Evolutionary conservation across 2,888 invertebrate species (phyloP).

Genomic region (Parapristionchus giblindavisi): DNA sequence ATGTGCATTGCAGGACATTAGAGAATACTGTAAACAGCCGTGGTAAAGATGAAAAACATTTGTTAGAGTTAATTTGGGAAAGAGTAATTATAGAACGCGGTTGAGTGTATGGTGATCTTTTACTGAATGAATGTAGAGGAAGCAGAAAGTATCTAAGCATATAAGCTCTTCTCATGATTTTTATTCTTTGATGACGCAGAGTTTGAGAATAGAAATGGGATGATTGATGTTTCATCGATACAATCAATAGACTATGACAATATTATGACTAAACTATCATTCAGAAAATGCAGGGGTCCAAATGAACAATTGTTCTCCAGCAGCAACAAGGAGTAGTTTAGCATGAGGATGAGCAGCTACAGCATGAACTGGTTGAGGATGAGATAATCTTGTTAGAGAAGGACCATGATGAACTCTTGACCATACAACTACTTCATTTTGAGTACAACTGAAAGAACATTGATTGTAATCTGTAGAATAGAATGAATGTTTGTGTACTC

Average conservation of each 20-base stretch:
- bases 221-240: no score
- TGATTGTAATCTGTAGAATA: neutral
- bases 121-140: no score
- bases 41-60: no score
- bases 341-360: constrained; percentile 30
- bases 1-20: no score
- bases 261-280: neutral
- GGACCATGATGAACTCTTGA: constrained; percentile 29
- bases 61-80: no score
- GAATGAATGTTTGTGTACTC: neutral
- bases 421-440: constrained; percentile 28
- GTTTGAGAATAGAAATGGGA: no score
- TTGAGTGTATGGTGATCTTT: no score
- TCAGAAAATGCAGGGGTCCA: constrained; percentile 28
- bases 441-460: constrained; percentile 2
- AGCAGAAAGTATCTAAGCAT: no score
- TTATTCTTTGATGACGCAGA: no score
- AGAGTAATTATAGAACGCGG: no score
- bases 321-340: constrained; percentile 21
- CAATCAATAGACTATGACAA: neutral
- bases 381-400: constrained; percentile 10
- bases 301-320: neutral
- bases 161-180: no score
- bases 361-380: constrained; percentile 16
- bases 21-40: no score